Evolutionary conservation across 2,113 vertebrate genomes (phyloP), one percentile per base, ranked within the genome.

Genomic region (Carlito syrichta): DNA sequence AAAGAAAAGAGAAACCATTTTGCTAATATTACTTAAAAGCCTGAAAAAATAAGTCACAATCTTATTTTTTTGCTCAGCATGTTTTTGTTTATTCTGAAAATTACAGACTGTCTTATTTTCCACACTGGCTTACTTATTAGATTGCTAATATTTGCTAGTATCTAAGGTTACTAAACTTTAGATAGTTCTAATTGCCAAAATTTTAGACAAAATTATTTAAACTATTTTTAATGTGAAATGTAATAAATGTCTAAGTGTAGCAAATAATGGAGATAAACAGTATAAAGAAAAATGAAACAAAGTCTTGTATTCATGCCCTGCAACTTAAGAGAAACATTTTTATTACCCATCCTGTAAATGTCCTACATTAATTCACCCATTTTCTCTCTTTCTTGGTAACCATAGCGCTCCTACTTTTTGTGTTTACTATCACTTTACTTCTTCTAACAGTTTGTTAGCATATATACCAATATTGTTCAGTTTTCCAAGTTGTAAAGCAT

Each of bases 1-100:
- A 32, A 89, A 86, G 10, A 48, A 95, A 94, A 95, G 3, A 6
- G 27, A 94, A 95, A 95, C 2, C 9, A 73, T 79, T 95, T 78
- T 90, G 19, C 56, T 68, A 56, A 3, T 43, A 19, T 74, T 50
- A 86, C 40, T 93, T 95, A 5, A 19, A 88, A 45, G 1, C 8
- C 40, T 56, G 16, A 91, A 85, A 56, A 27, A 3, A 73, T 73
- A 48, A 87, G 56, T 14, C 30, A 94, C 2, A 77, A 4, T 17
- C 27, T 79, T 40, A 78, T 79, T 83, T 87, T n/a, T 19, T 87
- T 90, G 5, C 5, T 20, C 13, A 74, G 4, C 54, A 8, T 94
- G 4, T 73, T 66, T 77, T 43, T 50, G 5, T 62, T 85, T 85
- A 20, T 88, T 68, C 30, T 43, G 63, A 89, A 82, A 92, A 0